Percentiles rank a stretch among this genome's conserved stretches.
These are phyloP conservation scores for Serranus cabrilla DNA, from an alignment of 2,797 vertebrate species.

Conservation along the genomic window DNA sequence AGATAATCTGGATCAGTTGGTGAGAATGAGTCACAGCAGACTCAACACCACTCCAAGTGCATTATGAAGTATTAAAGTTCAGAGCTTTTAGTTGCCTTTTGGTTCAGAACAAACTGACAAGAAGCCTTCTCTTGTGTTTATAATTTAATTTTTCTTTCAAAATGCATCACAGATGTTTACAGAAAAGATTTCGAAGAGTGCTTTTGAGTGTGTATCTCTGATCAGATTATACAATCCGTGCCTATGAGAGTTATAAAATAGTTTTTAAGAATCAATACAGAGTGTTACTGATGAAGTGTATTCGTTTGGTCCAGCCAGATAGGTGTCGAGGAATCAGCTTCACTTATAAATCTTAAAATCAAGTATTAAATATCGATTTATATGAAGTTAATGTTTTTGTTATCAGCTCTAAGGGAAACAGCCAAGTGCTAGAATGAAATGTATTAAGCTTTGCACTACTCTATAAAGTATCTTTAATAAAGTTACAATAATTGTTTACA, in stretches of 20 bases:
- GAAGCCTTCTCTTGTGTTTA: neutral
- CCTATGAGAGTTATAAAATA: slow-evolving; percentile 16
- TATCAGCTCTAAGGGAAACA: slow-evolving; percentile 2
- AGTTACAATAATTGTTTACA: slow-evolving; percentile 51
- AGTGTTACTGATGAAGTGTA: neutral
- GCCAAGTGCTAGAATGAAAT: neutral
- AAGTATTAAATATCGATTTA: slow-evolving; percentile 1
- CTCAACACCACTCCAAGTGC: too few relatives aligned
- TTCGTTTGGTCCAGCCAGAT: neutral
- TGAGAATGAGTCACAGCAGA: neutral
- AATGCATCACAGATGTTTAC: slow-evolving; percentile 36
- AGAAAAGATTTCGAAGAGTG: neutral
- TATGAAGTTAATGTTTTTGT: neutral
- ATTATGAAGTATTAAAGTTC: neutral
- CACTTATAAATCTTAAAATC: neutral
- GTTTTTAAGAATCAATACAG: too few relatives aligned
- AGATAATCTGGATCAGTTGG: neutral
- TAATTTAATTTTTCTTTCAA: neutral
- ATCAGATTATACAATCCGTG: slow-evolving; percentile 3
- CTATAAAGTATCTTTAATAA: slow-evolving; percentile 1
- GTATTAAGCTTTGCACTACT: slow-evolving; percentile 38
- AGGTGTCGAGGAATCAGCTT: neutral
- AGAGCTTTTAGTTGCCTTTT: neutral
- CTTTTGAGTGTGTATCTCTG: neutral
- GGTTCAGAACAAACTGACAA: neutral